Base-by-base conservation (phyloP, 2,888 invertebrate genomes). In the Standfussiana lucernea region DNA sequence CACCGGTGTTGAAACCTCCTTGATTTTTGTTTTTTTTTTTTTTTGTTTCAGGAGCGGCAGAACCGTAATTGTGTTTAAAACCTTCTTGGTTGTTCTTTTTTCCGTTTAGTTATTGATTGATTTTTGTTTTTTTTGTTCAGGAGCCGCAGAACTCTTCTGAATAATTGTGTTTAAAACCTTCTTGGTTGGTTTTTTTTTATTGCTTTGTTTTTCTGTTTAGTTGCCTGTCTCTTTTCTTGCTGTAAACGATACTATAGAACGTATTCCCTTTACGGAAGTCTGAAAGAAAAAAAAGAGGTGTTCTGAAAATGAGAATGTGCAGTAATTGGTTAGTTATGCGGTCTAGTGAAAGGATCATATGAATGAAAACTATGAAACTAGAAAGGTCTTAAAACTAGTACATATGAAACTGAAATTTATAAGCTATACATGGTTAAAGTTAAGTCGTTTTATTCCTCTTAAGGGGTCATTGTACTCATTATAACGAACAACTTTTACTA, bases 261-360 rank as follows among this genome's bases (percentile, higher is more conserved):
- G 97, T 87, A 98, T 98, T 7, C 98, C 98, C 95, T 98, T 98
- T 75, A 98, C 98, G 67, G 98, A 98, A 70, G 98, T 98, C 98
- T 98, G 97, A 86, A 97, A 97, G 89, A 90, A 88, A 90, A 79
- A 92, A 89, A 89, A 10, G 74, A 79, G 59, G 59, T 67, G 5
- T 79, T 83, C 83, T 83, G 83, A 77, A 82, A 82, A 82, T 76
- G 83, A 82, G 65, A 86, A 79, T 50, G 84, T 53, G 28, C 13
- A 78, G 40, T 28, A 82, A 82, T 78, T 68, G 66, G 72, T 78
- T 78, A 78, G 8, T 75, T n/a, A 73, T 75, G 75, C 75, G 0
- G 24, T 62, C 61, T 76, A 76, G 61, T 79, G 79, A 66, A 11
- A 53, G 53, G 53, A 53, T 13, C 11, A 11, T 24, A 78, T 45